These are phyloP conservation scores for Atractosteus spatula DNA, from an alignment of 2,113 vertebrate species.

Conservation along the genomic window DNA sequence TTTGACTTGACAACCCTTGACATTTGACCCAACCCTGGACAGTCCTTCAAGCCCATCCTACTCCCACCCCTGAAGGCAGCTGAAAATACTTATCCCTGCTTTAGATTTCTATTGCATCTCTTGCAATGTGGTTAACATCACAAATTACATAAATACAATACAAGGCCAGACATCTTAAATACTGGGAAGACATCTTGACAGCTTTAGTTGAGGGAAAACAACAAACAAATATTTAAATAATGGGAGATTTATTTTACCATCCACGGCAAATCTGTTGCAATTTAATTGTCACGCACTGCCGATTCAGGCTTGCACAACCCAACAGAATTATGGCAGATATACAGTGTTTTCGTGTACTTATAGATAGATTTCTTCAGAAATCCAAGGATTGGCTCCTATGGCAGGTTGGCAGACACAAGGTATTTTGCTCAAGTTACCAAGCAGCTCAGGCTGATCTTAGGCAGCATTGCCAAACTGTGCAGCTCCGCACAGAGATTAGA, in stretches of 20 bases:
- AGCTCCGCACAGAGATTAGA: neutral
- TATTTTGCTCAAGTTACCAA: neutral
- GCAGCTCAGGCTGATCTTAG: neutral
- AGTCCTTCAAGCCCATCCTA: too few relatives aligned
- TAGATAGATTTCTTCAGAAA: neutral
- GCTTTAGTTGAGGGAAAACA: neutral
- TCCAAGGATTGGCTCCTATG: neutral
- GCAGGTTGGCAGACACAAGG: neutral
- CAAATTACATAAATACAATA: neutral
- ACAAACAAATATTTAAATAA: neutral
- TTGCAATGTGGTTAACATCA: neutral
- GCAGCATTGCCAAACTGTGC: too few relatives aligned
- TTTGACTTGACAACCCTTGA: too few relatives aligned
- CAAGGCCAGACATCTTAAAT: neutral
- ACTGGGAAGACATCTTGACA: neutral
- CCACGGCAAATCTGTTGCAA: neutral
- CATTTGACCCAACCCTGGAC: too few relatives aligned
- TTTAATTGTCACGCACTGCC: neutral
- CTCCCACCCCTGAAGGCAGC: neutral
- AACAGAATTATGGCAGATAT: too few relatives aligned
- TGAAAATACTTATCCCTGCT: neutral
- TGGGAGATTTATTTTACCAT: conserved; percentile 1
- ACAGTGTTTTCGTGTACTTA: neutral
- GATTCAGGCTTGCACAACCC: neutral
- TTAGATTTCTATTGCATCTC: neutral